Percentiles rank a stretch among this genome's conserved stretches.
Evolutionary conservation across 2,888 invertebrate species (phyloP).

Genomic region (Habrosyne pyritoides): DNA sequence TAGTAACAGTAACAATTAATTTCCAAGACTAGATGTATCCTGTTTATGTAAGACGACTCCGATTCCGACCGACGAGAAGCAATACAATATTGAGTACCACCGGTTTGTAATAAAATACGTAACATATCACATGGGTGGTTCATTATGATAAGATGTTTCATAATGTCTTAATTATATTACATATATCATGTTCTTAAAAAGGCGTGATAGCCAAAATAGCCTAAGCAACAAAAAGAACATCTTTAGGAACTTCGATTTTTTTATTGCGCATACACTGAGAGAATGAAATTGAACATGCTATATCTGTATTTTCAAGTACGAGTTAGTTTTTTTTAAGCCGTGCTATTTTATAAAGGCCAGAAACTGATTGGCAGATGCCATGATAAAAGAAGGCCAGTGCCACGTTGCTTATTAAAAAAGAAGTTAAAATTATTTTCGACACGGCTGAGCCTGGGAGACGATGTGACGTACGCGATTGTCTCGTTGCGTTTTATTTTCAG

Average conservation of each 20-base stretch:
- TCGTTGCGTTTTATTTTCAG: slow-evolving; percentile 55
- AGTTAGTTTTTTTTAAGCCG: background rate
- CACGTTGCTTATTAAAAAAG: slow-evolving; percentile 24
- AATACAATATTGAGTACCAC: slow-evolving; percentile 8
- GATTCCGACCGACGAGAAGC: slow-evolving; percentile 15
- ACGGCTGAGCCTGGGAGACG: slow-evolving; percentile 27
- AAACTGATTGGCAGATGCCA: slow-evolving; percentile 1
- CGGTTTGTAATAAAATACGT: slow-evolving; percentile 6
- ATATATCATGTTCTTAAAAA: too few species aligned
- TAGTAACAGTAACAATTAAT: slow-evolving; percentile 14
- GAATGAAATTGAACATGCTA: too few species aligned
- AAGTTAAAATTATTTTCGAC: slow-evolving; percentile 27
- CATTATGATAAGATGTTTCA: background rate
- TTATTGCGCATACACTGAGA: too few species aligned
- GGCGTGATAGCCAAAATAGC: too few species aligned
- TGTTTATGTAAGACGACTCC: slow-evolving; percentile 44
- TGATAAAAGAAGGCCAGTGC: slow-evolving; percentile 6
- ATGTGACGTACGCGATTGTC: slow-evolving; percentile 35
- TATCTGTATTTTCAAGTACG: background rate
- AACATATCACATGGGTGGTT: background rate
- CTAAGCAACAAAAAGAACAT: too few species aligned
- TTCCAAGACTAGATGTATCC: slow-evolving; percentile 31
- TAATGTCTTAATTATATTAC: too few species aligned
- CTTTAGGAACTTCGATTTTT: too few species aligned
- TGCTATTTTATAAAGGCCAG: background rate